These are phyloP conservation scores for Sminthopsis crassicaudata DNA, from an alignment of 2,113 vertebrate species.

Conservation along the genomic window DNA sequence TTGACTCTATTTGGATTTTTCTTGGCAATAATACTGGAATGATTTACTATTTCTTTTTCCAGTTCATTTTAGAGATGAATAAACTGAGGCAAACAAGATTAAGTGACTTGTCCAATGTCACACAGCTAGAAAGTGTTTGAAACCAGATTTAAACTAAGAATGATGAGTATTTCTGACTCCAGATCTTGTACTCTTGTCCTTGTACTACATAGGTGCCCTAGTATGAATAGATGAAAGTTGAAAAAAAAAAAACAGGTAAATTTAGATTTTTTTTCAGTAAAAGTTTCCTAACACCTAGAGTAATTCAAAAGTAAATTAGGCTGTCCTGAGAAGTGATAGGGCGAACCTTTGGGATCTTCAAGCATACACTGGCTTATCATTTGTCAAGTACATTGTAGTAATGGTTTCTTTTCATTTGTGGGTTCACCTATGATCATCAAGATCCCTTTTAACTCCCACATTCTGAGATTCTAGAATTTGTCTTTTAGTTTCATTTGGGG, in stretches of 20 bases:
- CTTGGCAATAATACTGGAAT: neutral
- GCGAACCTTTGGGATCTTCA: neutral
- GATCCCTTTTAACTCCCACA: neutral
- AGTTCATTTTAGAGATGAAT: neutral
- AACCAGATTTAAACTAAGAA: too few species aligned
- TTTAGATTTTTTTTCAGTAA: neutral
- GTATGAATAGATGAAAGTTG: neutral
- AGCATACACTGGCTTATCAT: neutral
- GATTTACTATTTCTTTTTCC: neutral
- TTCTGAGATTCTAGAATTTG: neutral
- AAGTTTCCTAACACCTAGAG: neutral
- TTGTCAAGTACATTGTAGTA: neutral
- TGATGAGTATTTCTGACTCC: neutral
- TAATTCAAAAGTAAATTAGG: neutral
- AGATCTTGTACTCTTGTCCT: neutral
- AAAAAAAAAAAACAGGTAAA: neutral
- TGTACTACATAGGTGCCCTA: neutral
- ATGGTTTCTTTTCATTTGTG: neutral
- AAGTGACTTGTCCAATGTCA: neutral
- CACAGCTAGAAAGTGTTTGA: neutral
- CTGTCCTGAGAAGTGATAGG: neutral
- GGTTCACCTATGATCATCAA: neutral
- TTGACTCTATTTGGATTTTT: neutral
- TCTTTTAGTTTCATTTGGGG: neutral
- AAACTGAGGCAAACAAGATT: neutral